phyloP scores from a whole-genome alignment of 2,888 invertebrate species.

The Alviniconcha strummeri region DNA sequence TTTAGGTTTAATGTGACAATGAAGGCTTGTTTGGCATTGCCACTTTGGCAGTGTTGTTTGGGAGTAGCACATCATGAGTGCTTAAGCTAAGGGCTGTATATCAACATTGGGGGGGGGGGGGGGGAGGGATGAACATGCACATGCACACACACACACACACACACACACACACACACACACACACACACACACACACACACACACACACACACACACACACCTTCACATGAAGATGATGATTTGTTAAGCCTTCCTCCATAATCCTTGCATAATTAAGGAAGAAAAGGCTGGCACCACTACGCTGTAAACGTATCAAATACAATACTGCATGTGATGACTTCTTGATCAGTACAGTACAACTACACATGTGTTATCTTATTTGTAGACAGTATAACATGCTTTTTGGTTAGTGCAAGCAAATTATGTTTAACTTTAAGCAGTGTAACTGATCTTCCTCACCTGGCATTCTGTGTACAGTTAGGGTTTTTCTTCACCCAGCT shows the following conservation, averaged over 20 bases:
- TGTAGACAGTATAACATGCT: not conserved
- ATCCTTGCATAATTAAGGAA: too few species aligned
- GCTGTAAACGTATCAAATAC: too few species aligned
- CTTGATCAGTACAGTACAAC: not conserved
- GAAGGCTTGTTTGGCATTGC: not conserved
- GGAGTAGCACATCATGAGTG: not conserved
- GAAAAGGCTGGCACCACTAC: too few species aligned
- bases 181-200: not conserved
- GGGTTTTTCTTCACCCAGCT: too few species aligned
- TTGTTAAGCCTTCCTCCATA: too few species aligned
- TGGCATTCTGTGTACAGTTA: too few species aligned
- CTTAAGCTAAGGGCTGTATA: not conserved
- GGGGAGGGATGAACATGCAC: not conserved
- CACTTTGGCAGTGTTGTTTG: not conserved
- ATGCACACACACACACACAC: not conserved
- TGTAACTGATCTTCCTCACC: too few species aligned
- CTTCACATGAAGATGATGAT: too few species aligned
- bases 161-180: constrained; percentile 11
- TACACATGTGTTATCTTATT: not conserved
- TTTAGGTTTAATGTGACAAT: not conserved
- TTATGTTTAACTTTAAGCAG: too few species aligned
- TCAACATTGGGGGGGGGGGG: not conserved
- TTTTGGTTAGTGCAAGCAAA: too few species aligned
- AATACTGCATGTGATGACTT: too few species aligned
- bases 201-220: not conserved